Percentiles rank a stretch among this genome's conserved stretches.
phyloP scores from a whole-genome alignment of 2,888 invertebrate species.

The Mechanitis messenoides region DNA sequence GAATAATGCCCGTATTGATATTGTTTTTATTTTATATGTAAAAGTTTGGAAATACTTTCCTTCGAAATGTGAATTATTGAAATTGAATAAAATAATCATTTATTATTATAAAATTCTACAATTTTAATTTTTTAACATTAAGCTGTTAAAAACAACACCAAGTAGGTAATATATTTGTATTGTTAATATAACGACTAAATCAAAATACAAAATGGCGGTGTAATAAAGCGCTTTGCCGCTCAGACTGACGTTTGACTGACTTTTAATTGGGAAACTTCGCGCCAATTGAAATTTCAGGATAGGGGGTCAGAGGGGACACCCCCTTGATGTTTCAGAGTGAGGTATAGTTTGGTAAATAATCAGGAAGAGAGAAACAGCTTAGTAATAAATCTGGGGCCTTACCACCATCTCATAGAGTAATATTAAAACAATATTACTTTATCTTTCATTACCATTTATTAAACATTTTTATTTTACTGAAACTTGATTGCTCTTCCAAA shows the following conservation, averaged over 20 bases:
- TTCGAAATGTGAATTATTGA: too few relatives aligned
- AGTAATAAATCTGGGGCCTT: too few relatives aligned
- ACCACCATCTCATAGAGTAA: too few relatives aligned
- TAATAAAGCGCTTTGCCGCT: slow-evolving; percentile 41
- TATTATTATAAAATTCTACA: background rate
- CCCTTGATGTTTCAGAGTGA: background rate
- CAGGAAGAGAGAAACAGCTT: background rate
- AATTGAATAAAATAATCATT: too few relatives aligned
- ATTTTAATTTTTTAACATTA: background rate
- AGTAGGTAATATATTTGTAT: background rate
- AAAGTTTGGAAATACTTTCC: too few relatives aligned
- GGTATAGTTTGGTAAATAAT: slow-evolving; percentile 3
- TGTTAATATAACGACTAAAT: slow-evolving; percentile 2
- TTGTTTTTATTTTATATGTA: too few relatives aligned
- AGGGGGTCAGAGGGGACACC: slow-evolving; percentile 8
- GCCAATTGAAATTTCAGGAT: slow-evolving; percentile 40
- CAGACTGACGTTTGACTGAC: slow-evolving; percentile 45
- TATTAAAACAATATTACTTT: too few relatives aligned
- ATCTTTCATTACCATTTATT: too few relatives aligned
- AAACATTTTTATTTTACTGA: too few relatives aligned
- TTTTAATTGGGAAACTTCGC: slow-evolving; percentile 59
- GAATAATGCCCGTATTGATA: too few relatives aligned
- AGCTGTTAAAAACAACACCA: background rate
- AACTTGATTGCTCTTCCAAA: too few relatives aligned
- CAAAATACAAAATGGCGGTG: slow-evolving; percentile 31